phyloP scores from a whole-genome alignment of 2,797 vertebrate genomes.

The Falco berigora region DNA sequence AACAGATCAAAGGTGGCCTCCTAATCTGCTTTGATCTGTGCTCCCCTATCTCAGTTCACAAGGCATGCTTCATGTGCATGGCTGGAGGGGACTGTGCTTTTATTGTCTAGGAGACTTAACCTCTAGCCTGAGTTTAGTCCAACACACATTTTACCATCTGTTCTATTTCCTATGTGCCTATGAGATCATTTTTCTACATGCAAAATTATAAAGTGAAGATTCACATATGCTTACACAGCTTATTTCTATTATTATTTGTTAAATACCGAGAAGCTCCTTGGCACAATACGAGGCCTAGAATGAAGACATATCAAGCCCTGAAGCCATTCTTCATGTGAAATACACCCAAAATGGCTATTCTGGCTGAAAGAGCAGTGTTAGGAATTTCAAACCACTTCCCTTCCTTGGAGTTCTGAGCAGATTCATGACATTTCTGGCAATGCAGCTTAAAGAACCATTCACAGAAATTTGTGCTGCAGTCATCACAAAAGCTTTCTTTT shows the following conservation, averaged over 20 bases:
- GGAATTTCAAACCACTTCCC: slow-evolving; percentile 56
- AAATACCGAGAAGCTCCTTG: slow-evolving; percentile 27
- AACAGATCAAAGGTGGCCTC: neutral
- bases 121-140: neutral
- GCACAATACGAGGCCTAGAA: neutral
- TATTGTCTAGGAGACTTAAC: neutral
- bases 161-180: neutral
- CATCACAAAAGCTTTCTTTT: slow-evolving; percentile 29
- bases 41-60: neutral
- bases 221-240: slow-evolving; percentile 32
- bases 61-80: neutral
- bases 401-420: slow-evolving; percentile 10
- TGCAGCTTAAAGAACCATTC: neutral
- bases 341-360: slow-evolving; percentile 49
- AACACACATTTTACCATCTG: slow-evolving; percentile 27
- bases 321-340: slow-evolving; percentile 23
- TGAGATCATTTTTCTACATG: neutral
- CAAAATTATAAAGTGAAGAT: slow-evolving; percentile 19
- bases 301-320: slow-evolving; percentile 5
- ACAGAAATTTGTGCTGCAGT: slow-evolving; percentile 32
- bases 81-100: neutral
- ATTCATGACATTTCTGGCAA: slow-evolving; percentile 49
- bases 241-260: slow-evolving; percentile 48
- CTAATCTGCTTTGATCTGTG: slow-evolving; percentile 4
- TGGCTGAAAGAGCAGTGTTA: slow-evolving; percentile 20